These are phyloP conservation scores for Hypselothyrea guttata DNA, from an alignment of 2,888 invertebrate genomes.

Conservation along the genomic window DNA sequence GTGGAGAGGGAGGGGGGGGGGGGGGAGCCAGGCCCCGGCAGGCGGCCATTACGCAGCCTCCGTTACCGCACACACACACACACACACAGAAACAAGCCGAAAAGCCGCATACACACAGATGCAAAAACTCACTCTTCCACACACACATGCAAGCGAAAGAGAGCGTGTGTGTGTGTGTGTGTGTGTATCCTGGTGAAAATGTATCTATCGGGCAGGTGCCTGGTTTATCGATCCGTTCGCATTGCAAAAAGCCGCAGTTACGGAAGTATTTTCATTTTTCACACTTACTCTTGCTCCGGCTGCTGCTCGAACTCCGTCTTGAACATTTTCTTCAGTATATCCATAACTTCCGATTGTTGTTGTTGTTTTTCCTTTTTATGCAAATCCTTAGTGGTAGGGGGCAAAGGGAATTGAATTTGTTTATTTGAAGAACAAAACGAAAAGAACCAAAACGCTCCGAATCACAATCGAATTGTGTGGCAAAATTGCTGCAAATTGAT, in stretches of 20 bases:
- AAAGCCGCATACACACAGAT: constrained; percentile 23
- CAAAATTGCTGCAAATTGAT: constrained; percentile 9
- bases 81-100: constrained; percentile 13
- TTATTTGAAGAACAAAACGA: constrained; percentile 60
- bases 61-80: constrained; percentile 34
- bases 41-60: constrained; percentile 69
- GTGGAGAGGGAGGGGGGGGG: constrained; percentile 4
- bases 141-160: constrained; percentile 13
- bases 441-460: constrained; percentile 67
- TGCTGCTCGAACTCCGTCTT: constrained; percentile 56
- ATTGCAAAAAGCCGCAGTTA: constrained; percentile 39
- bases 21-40: constrained; percentile 3
- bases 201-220: constrained; percentile 73
- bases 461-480: constrained; percentile 24
- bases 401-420: background rate
- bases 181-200: constrained; percentile 68
- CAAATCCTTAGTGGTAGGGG: background rate
- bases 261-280: background rate
- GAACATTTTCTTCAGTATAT: constrained; percentile 75
- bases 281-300: constrained; percentile 61
- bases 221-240: constrained; percentile 63
- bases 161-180: too few species aligned
- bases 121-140: constrained; percentile 13
- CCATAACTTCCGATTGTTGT: constrained; percentile 46
- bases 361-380: constrained; percentile 6